A percentile compares a stretch with the other conserved stretches of the same genome.
Conservation (phyloP, 2,113 vertebrate genomes). For the Microcebus jonahi region DNA sequence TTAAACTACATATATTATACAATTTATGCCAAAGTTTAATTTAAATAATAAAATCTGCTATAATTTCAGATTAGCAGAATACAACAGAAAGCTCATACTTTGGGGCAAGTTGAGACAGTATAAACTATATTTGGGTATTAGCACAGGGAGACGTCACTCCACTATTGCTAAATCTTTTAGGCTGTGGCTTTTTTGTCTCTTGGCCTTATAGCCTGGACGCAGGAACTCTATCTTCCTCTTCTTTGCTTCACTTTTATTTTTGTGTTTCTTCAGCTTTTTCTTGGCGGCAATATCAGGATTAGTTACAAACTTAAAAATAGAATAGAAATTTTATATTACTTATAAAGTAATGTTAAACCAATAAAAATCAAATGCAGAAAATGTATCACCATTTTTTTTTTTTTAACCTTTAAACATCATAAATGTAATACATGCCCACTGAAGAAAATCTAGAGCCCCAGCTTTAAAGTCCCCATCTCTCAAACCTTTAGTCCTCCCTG, state of each 20-base stretch:
- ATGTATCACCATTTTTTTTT: neutral
- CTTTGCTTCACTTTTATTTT: conserved; percentile 94
- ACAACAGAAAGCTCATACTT: neutral
- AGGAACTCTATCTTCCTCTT: conserved; percentile 96
- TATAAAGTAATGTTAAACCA: conserved; percentile 5
- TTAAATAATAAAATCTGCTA: conserved; percentile 34
- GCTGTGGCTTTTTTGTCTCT: conserved; percentile 88
- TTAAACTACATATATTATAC: conserved; percentile 67
- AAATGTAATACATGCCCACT: neutral
- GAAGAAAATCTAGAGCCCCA: neutral
- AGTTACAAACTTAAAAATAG: conserved; percentile 89
- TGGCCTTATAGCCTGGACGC: conserved; percentile 92
- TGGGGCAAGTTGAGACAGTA: neutral
- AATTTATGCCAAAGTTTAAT: conserved; percentile 27
- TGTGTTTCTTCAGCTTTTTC: conserved; percentile 97
- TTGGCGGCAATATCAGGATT: conserved; percentile 96
- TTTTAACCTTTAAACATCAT: neutral
- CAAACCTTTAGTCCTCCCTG: neutral
- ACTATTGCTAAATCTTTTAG: conserved; percentile 95
- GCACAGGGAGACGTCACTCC: conserved; percentile 81
- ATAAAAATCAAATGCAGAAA: conserved; percentile 13
- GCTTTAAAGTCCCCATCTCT: neutral
- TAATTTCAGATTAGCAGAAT: neutral
- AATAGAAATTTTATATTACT: conserved; percentile 37
- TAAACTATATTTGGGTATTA: neutral